phyloP scores from a whole-genome alignment of 2,113 vertebrate species.

The Dissostichus mawsoni region DNA sequence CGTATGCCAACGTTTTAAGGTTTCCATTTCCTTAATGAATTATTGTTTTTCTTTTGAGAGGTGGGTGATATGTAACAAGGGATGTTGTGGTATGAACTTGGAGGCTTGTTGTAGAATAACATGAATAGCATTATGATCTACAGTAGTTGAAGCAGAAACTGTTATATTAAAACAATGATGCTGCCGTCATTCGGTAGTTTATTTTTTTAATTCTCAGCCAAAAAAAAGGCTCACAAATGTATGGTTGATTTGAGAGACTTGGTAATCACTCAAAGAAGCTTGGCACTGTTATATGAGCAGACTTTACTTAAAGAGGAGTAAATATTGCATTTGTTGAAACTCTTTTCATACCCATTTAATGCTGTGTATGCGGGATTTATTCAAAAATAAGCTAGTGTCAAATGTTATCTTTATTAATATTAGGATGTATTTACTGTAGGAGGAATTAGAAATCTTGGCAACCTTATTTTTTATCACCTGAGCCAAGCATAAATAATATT shows the following conservation, averaged over 20 bases:
- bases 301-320: not conserved
- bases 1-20: not conserved
- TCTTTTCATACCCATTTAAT: not conserved
- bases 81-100: not conserved
- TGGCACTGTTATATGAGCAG: not conserved
- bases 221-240: not conserved
- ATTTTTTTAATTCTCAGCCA: too few species aligned
- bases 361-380: not conserved
- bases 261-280: not conserved
- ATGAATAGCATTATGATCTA: not conserved
- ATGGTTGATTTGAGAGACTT: not conserved
- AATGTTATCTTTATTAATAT: not conserved
- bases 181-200: not conserved
- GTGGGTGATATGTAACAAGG: not conserved
- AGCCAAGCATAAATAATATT: not conserved
- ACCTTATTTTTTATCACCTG: not conserved
- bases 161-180: too few species aligned
- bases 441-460: not conserved
- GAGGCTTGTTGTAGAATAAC: not conserved
- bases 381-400: not conserved
- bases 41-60: not conserved
- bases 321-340: too few species aligned
- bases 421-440: not conserved
- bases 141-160: not conserved
- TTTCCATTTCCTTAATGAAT: slow-evolving; percentile 3